phyloP scores from a whole-genome alignment of 2,113 vertebrate species.

The Peromyscus leucopus region DNA sequence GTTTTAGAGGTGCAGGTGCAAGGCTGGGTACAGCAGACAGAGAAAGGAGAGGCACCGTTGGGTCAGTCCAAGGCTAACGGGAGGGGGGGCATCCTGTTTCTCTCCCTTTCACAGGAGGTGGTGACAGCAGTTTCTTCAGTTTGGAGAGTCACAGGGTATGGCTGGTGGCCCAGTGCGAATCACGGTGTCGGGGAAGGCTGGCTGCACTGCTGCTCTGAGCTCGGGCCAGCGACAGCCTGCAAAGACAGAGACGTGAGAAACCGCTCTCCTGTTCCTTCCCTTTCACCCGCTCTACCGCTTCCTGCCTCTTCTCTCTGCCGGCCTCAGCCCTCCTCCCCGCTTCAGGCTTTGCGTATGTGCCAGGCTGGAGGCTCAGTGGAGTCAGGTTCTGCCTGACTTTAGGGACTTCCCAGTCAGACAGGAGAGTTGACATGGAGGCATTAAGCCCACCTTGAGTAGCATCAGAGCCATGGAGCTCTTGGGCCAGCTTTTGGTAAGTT shows the following conservation, averaged over 20 bases:
- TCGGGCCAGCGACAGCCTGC: background rate
- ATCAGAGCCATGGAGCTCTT: background rate
- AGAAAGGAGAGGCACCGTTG: background rate
- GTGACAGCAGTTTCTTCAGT: constrained; percentile 62
- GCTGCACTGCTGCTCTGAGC: background rate
- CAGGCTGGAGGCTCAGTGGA: background rate
- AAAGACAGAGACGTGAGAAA: background rate
- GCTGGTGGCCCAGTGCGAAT: constrained; percentile 43
- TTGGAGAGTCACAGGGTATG: constrained; percentile 68
- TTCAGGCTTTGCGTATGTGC: background rate
- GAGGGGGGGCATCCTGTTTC: background rate
- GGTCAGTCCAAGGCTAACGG: background rate
- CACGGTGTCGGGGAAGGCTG: constrained; percentile 40
- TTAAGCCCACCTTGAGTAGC: background rate
- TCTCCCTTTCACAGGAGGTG: background rate
- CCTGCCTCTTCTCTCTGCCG: background rate
- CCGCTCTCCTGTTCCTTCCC: too few species aligned
- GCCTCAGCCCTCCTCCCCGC: background rate
- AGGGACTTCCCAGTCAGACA: background rate
- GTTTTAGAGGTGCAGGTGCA: background rate
- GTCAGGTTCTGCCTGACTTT: background rate
- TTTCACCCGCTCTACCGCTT: too few species aligned
- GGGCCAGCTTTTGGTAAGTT: background rate
- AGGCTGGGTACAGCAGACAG: background rate
- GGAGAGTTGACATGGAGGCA: background rate